A percentile compares a stretch with the other conserved stretches of the same genome.
These are phyloP conservation scores for Catagonus wagneri DNA, from an alignment of 2,113 vertebrate genomes.

Conservation along the genomic window DNA sequence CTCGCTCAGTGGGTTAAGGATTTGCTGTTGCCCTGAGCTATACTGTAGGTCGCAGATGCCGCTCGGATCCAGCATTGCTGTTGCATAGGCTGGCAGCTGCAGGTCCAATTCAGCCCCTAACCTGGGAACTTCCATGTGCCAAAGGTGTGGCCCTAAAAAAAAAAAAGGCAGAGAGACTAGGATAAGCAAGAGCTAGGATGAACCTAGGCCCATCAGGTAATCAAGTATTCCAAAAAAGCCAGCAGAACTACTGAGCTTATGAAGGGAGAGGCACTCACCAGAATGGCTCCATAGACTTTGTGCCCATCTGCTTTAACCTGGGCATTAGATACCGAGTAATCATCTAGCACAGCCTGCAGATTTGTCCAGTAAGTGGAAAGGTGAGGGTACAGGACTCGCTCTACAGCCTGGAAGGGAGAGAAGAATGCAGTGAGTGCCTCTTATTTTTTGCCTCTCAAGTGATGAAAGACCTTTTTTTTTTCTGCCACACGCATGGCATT, in stretches of 20 bases:
- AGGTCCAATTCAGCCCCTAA: too few species aligned
- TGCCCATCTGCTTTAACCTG: conserved; percentile 97
- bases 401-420: conserved; percentile 89
- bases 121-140: too few species aligned
- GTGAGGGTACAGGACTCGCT: conserved; percentile 94
- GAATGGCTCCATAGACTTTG: conserved; percentile 96
- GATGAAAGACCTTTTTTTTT: neutral
- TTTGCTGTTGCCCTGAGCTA: too few species aligned
- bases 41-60: too few species aligned
- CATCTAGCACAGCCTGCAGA: conserved; percentile 94
- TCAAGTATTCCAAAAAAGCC: neutral
- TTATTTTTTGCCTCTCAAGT: neutral
- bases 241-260: neutral
- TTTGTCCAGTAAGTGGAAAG: conserved; percentile 96
- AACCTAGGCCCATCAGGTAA: neutral
- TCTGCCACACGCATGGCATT: too few species aligned
- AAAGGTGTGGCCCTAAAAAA: too few species aligned
- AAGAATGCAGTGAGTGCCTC: neutral
- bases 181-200: too few species aligned
- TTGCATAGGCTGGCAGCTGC: too few species aligned
- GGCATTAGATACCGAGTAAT: conserved; percentile 95
- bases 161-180: too few species aligned
- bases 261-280: conserved; percentile 86
- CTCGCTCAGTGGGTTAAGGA: too few species aligned
- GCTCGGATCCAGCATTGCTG: too few species aligned